Percentiles rank a stretch among this genome's conserved stretches.
Conservation (phyloP, 2,888 invertebrate species). For the Iselma pallidipennis region DNA sequence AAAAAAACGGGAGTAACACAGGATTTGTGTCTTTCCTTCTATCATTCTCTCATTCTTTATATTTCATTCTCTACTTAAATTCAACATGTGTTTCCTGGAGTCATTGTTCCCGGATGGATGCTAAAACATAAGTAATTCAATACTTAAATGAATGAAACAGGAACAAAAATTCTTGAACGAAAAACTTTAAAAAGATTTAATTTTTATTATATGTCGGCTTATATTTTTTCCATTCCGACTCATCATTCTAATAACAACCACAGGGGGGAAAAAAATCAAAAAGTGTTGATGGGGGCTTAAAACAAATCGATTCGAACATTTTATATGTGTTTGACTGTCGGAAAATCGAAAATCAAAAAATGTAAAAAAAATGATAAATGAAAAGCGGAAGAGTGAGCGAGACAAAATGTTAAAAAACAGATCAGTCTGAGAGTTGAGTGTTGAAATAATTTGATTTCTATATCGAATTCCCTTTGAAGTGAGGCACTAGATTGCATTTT, state of each 20-base stretch:
- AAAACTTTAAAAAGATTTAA: conserved; percentile 35
- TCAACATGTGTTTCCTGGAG: conserved; percentile 36
- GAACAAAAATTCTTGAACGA: conserved; percentile 3
- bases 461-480: conserved; percentile 54
- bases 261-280: neutral
- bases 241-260: too few species aligned
- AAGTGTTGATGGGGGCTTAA: neutral
- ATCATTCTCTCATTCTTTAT: neutral
- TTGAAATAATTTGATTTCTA: conserved; percentile 54
- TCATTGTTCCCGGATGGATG: conserved; percentile 41
- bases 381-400: neutral
- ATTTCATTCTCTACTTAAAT: conserved; percentile 8
- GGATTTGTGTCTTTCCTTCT: conserved; percentile 28
- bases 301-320: neutral
- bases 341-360: neutral
- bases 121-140: conserved; percentile 6
- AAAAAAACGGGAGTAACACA: neutral
- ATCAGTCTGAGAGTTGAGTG: conserved; percentile 45
- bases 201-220: conserved; percentile 33
- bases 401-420: conserved; percentile 34
- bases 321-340: neutral
- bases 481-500: conserved; percentile 47
- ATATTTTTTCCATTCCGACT: conserved; percentile 25
- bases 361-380: neutral
- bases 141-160: neutral